Base-by-base conservation (phyloP, 2,888 invertebrate genomes). In the Tinea semifulvella region DNA sequence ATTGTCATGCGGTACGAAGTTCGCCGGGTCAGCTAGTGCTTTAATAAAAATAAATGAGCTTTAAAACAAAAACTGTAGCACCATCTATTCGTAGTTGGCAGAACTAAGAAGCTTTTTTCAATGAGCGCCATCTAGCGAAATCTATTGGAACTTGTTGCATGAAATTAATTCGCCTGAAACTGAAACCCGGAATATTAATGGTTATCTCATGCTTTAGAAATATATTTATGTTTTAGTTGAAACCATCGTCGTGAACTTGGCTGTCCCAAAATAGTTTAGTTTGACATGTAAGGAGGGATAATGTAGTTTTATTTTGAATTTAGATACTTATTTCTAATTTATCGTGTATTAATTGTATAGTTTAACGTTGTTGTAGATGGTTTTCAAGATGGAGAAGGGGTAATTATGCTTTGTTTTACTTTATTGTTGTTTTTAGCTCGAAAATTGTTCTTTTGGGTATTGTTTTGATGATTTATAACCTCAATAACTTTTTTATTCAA, bases 261-360 rank as follows among this genome's bases (percentile, higher is more conserved):
- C 61, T 56, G 55, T 68, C 68, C 72, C 55, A 68, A 79, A 80
- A 80, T 79, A 79, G 77, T 76, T 63, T 60, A 68, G 70, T 79
- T 77, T 77, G 79, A 79, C 79, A 79, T 73, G 76, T 61, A 68
- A 65, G 68, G 65, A 62, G 59, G 69, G 67, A 79, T 68, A 71
- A 79, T 80, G 77, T 79, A 77, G 80, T 68, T 73, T 72, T 75
- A 72, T 72, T 73, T 70, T 67, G 58, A n/a, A n/a, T n/a, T n/a
- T n/a, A n/a, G 67, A 72, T 70, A 66, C 64, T 65, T 63, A 58
- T 64, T 53, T 69, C 64, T 62, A 68, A 68, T 61, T 58, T 17
- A 14, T 28, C 18, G 27, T 42, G 27, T 14, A 5, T 26, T 64
- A 60, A 49, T 62, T 65, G 50, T 61, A 61, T 60, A 56, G 52